Base-by-base conservation (phyloP, 2,113 vertebrate species). In the Thinocorus orbignyianus region DNA sequence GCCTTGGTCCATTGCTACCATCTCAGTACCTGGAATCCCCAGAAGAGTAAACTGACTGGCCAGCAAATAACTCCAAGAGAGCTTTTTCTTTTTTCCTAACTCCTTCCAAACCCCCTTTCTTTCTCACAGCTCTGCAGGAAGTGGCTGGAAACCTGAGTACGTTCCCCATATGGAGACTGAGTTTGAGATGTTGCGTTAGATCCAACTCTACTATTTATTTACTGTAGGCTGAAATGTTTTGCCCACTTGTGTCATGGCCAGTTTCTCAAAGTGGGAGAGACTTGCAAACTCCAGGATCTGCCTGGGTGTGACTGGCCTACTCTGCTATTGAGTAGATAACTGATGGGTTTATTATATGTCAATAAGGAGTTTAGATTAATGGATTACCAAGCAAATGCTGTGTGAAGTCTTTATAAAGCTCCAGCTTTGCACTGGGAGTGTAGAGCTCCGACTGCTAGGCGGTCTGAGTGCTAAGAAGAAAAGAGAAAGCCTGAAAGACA, bases 301-400 rank as follows among this genome's bases (percentile, higher is more conserved):
- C 52, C n/a, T 88, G 90, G 95, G 92, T 46, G 88, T 95, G 86
- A 9, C 88, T 37, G 52, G 7, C 25, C 39, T 58, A 5, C 46
- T 77, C 60, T 71, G 81, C 52, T 55, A 25, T 68, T 12, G 48
- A 58, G 65, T 26, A 84, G 48, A n/a, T 69, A 80, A 72, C 33
- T 39, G 61, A 44, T 20, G 49, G 24, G 9, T 94, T 97, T 97
- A 97, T 77, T 52, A 28, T 37, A 37, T 5, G 85, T 10, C 96
- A 90, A 73, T 95, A 80, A 90, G 64, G 87, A 44, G 12, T 25
- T 80, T 65, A 35, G 88, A 30, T 97, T 97, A 97, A 97, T 97
- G 88, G 68, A 80, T 97, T 90, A 97, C 95, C 58, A 83, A 71
- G 15, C 1, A 30, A 41, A 25, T 13, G 18, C 22, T 57, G 3